Evolutionary conservation across 2,113 vertebrate species (phyloP).

Genomic region (Seriola rivoliana): DNA sequence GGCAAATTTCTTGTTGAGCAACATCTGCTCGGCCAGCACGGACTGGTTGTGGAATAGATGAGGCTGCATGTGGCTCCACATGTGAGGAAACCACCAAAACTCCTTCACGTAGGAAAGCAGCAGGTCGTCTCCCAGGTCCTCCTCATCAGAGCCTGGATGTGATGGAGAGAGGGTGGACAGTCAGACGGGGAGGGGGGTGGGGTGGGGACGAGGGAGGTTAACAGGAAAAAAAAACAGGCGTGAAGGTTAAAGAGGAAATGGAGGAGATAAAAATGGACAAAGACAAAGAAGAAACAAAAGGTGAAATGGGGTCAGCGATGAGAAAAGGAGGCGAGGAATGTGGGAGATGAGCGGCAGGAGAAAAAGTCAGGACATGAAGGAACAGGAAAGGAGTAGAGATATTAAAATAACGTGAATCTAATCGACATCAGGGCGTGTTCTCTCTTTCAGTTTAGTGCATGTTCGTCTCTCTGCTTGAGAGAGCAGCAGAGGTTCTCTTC

Average conservation of each 20-base stretch:
- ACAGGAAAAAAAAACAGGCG: background rate
- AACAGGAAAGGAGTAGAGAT: background rate
- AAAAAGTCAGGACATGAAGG: conserved; percentile 10
- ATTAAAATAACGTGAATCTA: background rate
- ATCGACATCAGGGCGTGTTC: background rate
- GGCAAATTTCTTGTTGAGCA: conserved; percentile 97
- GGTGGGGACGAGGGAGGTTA: background rate
- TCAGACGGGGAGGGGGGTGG: background rate
- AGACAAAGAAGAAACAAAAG: conserved; percentile 41
- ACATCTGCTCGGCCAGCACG: conserved; percentile 96
- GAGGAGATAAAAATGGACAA: conserved; percentile 44
- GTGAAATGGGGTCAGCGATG: conserved; percentile 48
- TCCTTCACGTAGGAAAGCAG: conserved; percentile 94
- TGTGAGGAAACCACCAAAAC: conserved; percentile 99
- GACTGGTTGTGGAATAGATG: conserved; percentile 99
- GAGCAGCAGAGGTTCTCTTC: conserved; percentile 3
- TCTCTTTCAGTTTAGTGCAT: background rate
- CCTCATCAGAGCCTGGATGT: conserved; percentile 91
- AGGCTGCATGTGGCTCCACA: conserved; percentile 99
- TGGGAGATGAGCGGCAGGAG: conserved; percentile 21
- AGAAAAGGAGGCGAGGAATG: conserved; percentile 48
- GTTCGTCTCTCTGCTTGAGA: background rate
- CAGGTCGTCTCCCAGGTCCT: conserved; percentile 95
- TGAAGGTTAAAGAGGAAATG: conserved; percentile 33
- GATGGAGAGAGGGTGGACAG: background rate